Conservation (phyloP, 2,113 vertebrate genomes). For the Microcebus tavaratra region DNA sequence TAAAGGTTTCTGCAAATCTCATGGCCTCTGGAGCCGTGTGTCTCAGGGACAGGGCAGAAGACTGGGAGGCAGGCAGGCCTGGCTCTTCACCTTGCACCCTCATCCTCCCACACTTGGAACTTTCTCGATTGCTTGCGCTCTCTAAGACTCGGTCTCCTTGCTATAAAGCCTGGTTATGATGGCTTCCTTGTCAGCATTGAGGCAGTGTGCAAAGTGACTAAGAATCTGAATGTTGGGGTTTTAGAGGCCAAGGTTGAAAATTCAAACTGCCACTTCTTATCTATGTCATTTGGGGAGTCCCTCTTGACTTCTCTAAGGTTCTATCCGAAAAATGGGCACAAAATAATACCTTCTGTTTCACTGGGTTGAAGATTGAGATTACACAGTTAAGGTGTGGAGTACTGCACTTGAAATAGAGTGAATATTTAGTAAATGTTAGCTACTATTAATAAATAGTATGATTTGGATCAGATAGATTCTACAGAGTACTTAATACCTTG, state of each 20-base stretch:
- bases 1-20: not conserved
- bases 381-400: not conserved
- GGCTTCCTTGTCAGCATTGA: not conserved
- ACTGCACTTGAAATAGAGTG: not conserved
- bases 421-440: not conserved
- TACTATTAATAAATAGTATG: no score
- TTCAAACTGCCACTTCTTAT: not conserved
- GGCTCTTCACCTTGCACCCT: not conserved
- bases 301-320: not conserved
- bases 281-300: not conserved
- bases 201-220: not conserved
- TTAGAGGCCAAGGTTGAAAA: not conserved
- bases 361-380: not conserved
- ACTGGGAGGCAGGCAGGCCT: no score
- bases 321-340: not conserved
- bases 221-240: not conserved
- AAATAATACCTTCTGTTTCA: not conserved
- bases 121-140: not conserved
- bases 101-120: not conserved
- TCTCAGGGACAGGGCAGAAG: not conserved
- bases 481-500: not conserved
- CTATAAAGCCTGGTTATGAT: not conserved
- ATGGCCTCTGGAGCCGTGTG: not conserved
- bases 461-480: not conserved
- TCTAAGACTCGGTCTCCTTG: not conserved